phyloP scores from a whole-genome alignment of 1,140 invertebrate species.

The Eriocheir sinensis region DNA sequence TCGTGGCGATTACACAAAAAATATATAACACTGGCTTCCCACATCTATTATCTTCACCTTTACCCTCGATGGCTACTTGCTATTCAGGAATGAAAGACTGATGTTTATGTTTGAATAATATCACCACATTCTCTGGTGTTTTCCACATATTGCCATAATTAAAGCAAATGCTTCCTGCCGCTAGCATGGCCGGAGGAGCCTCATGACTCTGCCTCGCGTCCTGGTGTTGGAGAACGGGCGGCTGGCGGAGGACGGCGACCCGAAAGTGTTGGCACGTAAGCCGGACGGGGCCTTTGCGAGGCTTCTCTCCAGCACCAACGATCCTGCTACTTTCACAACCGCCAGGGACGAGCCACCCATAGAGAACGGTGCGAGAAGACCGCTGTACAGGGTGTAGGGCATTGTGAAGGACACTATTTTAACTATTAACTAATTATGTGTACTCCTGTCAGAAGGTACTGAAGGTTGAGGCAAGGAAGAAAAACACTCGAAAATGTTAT shows the following conservation, averaged over 20 bases:
- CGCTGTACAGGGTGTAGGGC: neutral
- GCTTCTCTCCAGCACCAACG: conserved; percentile 72
- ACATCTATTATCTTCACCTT: too few species aligned
- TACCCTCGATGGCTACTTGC: too few species aligned
- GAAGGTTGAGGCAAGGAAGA: neutral
- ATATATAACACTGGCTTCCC: too few species aligned
- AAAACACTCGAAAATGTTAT: neutral
- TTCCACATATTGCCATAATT: too few species aligned
- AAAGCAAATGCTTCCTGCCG: neutral
- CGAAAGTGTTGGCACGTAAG: conserved; percentile 85
- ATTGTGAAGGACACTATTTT: too few species aligned
- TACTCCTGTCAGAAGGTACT: neutral
- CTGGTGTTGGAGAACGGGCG: conserved; percentile 83
- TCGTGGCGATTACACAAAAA: too few species aligned
- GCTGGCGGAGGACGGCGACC: conserved; percentile 89
- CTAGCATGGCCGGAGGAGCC: conserved; percentile 58
- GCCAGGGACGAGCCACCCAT: neutral
- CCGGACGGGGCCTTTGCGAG: conserved; percentile 80
- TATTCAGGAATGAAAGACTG: too few species aligned
- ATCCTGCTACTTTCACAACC: neutral
- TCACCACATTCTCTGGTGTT: too few species aligned
- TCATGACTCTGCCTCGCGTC: conserved; percentile 46
- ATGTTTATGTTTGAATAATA: too few species aligned
- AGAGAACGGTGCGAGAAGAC: neutral
- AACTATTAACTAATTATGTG: neutral